Conservation (phyloP, 1,140 invertebrate genomes). For the Anthonomus grandis region DNA sequence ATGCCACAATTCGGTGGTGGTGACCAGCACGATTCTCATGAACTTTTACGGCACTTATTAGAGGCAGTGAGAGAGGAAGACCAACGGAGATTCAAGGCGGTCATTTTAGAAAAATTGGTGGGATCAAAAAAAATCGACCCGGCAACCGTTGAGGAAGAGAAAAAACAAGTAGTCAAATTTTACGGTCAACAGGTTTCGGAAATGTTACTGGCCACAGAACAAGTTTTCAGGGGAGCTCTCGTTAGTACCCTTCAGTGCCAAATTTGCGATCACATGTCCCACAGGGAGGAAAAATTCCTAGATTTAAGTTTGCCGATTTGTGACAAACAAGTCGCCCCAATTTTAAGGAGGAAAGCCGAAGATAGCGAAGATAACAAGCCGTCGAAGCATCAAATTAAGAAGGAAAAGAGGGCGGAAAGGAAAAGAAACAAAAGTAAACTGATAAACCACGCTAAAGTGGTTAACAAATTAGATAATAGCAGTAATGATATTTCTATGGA, state of each 20-base stretch:
- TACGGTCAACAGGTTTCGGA: constrained; percentile 80
- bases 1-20: constrained; percentile 85
- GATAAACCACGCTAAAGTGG: constrained; percentile 24
- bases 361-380: constrained; percentile 55
- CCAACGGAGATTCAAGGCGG: constrained; percentile 69
- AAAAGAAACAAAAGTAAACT: constrained; percentile 50
- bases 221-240: constrained; percentile 84
- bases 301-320: constrained; percentile 90
- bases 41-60: constrained; percentile 83
- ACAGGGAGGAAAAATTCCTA: constrained; percentile 87
- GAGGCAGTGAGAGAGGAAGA: constrained; percentile 76
- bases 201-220: constrained; percentile 76
- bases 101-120: constrained; percentile 70
- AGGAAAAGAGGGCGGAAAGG: constrained; percentile 61
- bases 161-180: constrained; percentile 72
- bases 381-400: constrained; percentile 67
- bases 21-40: constrained; percentile 95
- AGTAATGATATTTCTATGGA: constrained; percentile 42
- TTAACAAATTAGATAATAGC: not conserved
- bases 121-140: constrained; percentile 57
- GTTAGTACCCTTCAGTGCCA: constrained; percentile 88
- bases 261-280: constrained; percentile 80
- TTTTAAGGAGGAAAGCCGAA: constrained; percentile 46
- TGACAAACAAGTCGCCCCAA: constrained; percentile 64
- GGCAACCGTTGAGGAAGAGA: constrained; percentile 67